Evolutionary conservation across 2,888 invertebrate genomes (phyloP), one percentile per base, ranked within the genome.

Genomic region (Hedya salicella): DNA sequence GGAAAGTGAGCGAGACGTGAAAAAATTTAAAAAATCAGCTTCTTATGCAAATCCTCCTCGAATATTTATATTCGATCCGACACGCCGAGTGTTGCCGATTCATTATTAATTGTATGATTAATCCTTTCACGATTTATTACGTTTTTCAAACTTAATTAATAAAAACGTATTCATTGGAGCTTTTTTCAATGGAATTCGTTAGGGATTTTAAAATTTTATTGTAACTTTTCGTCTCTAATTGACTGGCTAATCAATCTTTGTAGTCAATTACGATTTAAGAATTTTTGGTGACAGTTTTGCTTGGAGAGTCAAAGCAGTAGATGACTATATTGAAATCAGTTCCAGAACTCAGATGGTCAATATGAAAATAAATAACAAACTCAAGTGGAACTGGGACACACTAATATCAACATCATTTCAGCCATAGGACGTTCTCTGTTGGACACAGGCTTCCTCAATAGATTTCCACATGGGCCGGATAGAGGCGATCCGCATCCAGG

Each of bases 101-200:
- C 88, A 90, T 91, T 90, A 91, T 91, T 91, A 91, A 92, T 91
- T 91, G 79, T 87, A 86, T 90, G 90, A 92, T 91, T 91, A 91
- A 91, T 91, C 78, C 73, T 70, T 70, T 65, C 69, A 66, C 73
- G 79, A 81, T 79, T 82, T 84, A 83, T 83, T 83, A 86, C 85
- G 87, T 85, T 83, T 83, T 84, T 80, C 78, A 81, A 82, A 85
- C 81, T 83, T 86, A 88, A 87, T 88, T 88, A 82, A 79, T 74
- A 77, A 80, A 78, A 81, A 83, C 83, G 82, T 78, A 74, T 77
- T 77, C 80, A 83, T 83, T 86, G 79, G 83, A 86, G 88, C 87
- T 74, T 74, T 77, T 76, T 80, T 87, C 83, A 86, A 88, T 87
- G 81, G 87, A 85, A 86, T 85, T 87, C 84, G 86, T 87, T 87